Evolutionary conservation across 2,888 invertebrate species (phyloP).

Genomic region (Microctonus aethiopoides): DNA sequence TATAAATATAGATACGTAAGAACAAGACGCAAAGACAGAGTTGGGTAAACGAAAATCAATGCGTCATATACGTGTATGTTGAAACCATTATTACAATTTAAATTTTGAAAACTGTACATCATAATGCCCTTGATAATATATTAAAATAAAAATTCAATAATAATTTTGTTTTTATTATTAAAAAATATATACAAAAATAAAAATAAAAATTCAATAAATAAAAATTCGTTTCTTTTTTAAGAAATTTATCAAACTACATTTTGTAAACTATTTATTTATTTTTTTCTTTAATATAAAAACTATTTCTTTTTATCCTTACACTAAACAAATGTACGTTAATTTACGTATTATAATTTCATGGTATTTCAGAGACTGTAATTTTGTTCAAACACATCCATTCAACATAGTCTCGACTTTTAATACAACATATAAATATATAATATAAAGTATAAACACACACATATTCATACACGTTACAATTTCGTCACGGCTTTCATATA

Average conservation of each 20-base stretch:
- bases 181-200: too few species aligned
- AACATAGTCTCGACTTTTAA: constrained; percentile 2
- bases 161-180: too few species aligned
- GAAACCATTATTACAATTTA: neutral
- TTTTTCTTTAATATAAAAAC: too few species aligned
- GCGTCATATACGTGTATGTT: constrained; percentile 30
- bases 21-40: constrained; percentile 8
- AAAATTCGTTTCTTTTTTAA: too few species aligned
- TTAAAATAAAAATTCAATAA: too few species aligned
- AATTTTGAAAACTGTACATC: neutral
- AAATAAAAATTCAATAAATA: too few species aligned
- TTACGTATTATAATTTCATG: constrained; percentile 15
- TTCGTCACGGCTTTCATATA: constrained; percentile 31
- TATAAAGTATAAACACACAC: too few species aligned
- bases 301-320: neutral
- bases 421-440: too few species aligned
- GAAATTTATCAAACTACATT: too few species aligned
- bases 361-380: constrained; percentile 12
- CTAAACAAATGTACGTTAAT: neutral
- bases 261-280: too few species aligned
- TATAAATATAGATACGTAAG: constrained; percentile 12
- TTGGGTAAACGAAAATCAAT: constrained; percentile 65
- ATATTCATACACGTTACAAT: constrained; percentile 8
- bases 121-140: too few species aligned
- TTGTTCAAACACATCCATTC: constrained; percentile 8